Evolutionary conservation across 2,888 invertebrate genomes (phyloP).

Genomic region (Cheiracanthium punctorium): DNA sequence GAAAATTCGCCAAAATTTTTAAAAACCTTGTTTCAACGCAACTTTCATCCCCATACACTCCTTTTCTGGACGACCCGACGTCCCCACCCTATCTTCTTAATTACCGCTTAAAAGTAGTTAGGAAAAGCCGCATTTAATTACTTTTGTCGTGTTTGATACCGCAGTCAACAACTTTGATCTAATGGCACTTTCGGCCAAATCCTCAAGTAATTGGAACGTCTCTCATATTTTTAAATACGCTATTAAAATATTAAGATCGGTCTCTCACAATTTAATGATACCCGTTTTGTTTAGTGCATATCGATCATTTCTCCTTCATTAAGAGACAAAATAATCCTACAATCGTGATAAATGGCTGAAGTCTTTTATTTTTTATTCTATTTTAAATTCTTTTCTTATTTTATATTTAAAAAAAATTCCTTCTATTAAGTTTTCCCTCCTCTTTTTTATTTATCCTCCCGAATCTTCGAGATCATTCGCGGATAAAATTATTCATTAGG

Average conservation of each 20-base stretch:
- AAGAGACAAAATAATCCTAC: slow-evolving; percentile 17
- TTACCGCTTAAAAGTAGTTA: neutral
- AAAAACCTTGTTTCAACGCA: too few species aligned
- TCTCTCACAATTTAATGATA: slow-evolving; percentile 8
- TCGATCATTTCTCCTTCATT: neutral
- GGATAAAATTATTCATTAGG: slow-evolving; percentile 25
- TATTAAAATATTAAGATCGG: slow-evolving; percentile 4
- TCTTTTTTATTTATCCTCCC: neutral
- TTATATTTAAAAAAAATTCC: neutral
- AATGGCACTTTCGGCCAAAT: neutral
- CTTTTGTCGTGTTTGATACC: neutral
- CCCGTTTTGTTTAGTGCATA: neutral
- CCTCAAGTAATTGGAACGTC: neutral
- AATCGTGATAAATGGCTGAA: slow-evolving; percentile 18
- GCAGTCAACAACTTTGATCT: neutral
- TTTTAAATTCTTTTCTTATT: slow-evolving; percentile 8
- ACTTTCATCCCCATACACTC: too few species aligned
- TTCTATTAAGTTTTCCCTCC: slow-evolving; percentile 14
- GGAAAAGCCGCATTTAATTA: neutral
- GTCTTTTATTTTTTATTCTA: slow-evolving; percentile 11
- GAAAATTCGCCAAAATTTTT: too few species aligned
- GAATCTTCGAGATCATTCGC: slow-evolving; percentile 4
- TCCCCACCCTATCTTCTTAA: neutral
- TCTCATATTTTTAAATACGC: neutral
- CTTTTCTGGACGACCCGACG: too few species aligned